A percentile compares a stretch with the other conserved stretches of the same genome.
These are phyloP conservation scores for Phragmatobia fuliginosa DNA, from an alignment of 2,888 invertebrate species.

Conservation along the genomic window DNA sequence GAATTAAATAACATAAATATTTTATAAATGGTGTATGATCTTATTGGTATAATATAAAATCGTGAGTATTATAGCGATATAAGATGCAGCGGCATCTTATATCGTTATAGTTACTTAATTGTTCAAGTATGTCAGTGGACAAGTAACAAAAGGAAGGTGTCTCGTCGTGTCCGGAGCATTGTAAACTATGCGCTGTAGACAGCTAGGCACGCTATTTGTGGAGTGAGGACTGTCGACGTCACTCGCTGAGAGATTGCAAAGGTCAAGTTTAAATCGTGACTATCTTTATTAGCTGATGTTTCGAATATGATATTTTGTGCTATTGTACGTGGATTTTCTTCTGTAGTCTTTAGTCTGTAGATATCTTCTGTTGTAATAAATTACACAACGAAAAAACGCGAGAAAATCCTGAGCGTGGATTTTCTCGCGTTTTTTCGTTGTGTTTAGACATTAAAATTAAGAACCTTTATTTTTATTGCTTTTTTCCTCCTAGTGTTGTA, in stretches of 20 bases:
- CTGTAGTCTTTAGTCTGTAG: too few relatives aligned
- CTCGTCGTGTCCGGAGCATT: conserved; percentile 17
- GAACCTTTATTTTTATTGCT: too few relatives aligned
- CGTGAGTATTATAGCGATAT: neutral
- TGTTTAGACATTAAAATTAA: too few relatives aligned
- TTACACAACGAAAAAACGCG: too few relatives aligned
- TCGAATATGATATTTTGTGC: too few relatives aligned
- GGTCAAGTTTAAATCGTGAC: conserved; percentile 41
- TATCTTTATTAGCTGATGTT: conserved; percentile 25
- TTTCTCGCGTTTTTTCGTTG: too few relatives aligned
- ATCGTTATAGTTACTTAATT: conserved; percentile 8
- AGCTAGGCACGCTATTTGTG: conserved; percentile 31
- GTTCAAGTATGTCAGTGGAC: conserved; percentile 43
- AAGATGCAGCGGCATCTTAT: neutral
- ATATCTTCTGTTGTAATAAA: neutral
- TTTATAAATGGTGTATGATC: neutral
- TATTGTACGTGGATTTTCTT: too few relatives aligned
- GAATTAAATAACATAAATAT: neutral
- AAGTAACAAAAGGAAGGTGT: conserved; percentile 41
- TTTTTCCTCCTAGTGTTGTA: too few relatives aligned
- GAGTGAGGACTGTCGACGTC: conserved; percentile 37
- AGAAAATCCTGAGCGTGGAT: too few relatives aligned
- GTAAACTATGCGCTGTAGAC: conserved; percentile 15
- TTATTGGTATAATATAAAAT: neutral
- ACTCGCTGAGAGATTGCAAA: conserved; percentile 27